A percentile compares a stretch with the other conserved stretches of the same genome.
These are phyloP conservation scores for Cyclophora punctaria DNA, from an alignment of 2,888 invertebrate species.

Conservation along the genomic window DNA sequence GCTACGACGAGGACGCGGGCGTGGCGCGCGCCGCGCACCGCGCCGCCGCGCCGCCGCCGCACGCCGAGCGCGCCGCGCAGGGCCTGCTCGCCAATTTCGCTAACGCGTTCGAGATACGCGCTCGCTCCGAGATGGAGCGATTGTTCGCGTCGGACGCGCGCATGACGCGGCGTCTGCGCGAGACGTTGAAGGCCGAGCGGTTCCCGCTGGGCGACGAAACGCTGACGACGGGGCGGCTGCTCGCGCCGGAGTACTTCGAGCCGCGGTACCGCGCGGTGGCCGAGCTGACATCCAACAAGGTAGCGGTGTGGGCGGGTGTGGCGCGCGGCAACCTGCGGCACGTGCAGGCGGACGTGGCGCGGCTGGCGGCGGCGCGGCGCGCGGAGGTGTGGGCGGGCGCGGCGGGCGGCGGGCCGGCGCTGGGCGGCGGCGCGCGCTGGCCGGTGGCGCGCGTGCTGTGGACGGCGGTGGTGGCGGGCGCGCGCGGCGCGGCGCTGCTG, in stretches of 20 bases:
- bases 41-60: conserved; percentile 33
- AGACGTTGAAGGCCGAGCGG: conserved; percentile 42
- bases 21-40: conserved; percentile 31
- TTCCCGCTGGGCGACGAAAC: conserved; percentile 46
- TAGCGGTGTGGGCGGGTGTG: conserved; percentile 54
- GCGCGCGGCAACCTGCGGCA: conserved; percentile 49
- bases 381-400: conserved; percentile 44
- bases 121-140: conserved; percentile 46
- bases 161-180: conserved; percentile 44
- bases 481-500: conserved; percentile 40
- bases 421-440: conserved; percentile 38
- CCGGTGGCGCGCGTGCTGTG: conserved; percentile 59
- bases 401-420: conserved; percentile 29
- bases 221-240: conserved; percentile 42
- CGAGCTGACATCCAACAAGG: conserved; percentile 51
- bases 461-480: conserved; percentile 36
- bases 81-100: conserved; percentile 63
- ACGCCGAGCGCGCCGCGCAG: conserved; percentile 37
- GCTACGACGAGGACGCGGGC: conserved; percentile 54
- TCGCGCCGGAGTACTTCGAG: conserved; percentile 47
- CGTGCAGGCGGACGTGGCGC: conserved; percentile 48
- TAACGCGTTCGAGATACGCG: conserved; percentile 60
- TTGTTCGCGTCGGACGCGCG: conserved; percentile 54
- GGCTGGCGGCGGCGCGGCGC: conserved; percentile 15
- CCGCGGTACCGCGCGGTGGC: conserved; percentile 50